Conservation (phyloP, 2,797 vertebrate genomes). For the Cyprinella venusta region DNA sequence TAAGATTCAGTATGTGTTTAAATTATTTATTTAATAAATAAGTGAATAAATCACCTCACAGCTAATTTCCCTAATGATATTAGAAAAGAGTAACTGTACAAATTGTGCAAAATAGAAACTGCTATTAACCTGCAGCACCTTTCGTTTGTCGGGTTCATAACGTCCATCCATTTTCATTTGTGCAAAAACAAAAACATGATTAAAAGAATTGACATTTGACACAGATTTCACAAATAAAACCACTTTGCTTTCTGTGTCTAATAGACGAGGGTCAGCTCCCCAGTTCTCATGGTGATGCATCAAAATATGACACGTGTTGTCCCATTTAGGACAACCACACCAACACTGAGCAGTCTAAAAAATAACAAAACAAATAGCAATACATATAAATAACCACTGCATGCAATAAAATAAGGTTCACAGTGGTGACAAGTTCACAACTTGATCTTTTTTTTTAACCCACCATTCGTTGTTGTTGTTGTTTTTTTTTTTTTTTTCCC, state of each 20-base stretch:
- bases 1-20: conserved; percentile 79
- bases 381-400: conserved; percentile 39
- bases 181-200: conserved; percentile 80
- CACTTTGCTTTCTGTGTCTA: conserved; percentile 67
- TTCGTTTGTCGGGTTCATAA: conserved; percentile 76
- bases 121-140: conserved; percentile 81
- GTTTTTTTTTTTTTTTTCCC: conserved; percentile 81
- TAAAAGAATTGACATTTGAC: conserved; percentile 79
- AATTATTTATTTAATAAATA: conserved; percentile 85
- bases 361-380: conserved; percentile 30
- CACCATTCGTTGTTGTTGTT: conserved; percentile 67
- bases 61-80: conserved; percentile 86
- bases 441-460: conserved; percentile 68
- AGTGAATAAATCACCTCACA: conserved; percentile 82
- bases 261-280: conserved; percentile 68
- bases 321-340: conserved; percentile 64
- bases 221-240: conserved; percentile 76
- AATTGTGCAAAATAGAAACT: conserved; percentile 79
- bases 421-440: conserved; percentile 50
- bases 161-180: conserved; percentile 80
- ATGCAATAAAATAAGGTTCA: conserved; percentile 67
- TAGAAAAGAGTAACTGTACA: conserved; percentile 83
- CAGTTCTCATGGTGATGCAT: conserved; percentile 65
- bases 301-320: conserved; percentile 56
- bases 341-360: conserved; percentile 53